Base-by-base conservation (phyloP, 2,113 vertebrate genomes). In the Corythoichthys intestinalis region DNA sequence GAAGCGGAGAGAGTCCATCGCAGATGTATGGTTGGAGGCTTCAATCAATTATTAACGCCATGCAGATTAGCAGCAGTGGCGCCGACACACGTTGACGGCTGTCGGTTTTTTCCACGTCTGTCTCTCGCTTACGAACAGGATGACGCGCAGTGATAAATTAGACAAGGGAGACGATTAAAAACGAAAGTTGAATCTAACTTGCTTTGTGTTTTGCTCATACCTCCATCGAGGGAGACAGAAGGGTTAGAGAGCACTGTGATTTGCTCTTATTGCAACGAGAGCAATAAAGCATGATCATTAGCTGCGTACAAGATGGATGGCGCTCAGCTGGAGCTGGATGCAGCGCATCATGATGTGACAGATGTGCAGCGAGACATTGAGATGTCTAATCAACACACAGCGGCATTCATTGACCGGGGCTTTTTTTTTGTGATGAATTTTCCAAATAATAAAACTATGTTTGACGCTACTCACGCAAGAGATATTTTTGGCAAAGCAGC, bases 21-120 rank as follows among this genome's bases (percentile, higher is more conserved):
- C 69, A 85, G 84, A 84, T 82, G 78, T 82, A 77, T 81, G 77
- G 77, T 83, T 79, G 77, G 81, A 67, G 80, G 72, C 82, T 81
- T 83, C 80, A 85, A 90, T 93, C 85, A 90, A 91, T 92, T 91
- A 92, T 93, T 92, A 90, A 92, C 84, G 81, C 64, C 75, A 86
- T 90, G 87, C 88, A 92, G 89, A 92, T 93, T 91, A 91, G 85
- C 86, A 77, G 76, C 56, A 70, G 67, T 75, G 79, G 67, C 76
- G 65, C 84, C 86, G 84, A 87, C 80, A 83, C 88, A 83, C 82
- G 77, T 74, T 85, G 86, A 87, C 81, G 88, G 83, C 84, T 86
- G 84, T 87, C 86, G 68, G 79, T 71, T 73, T 72, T 60, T 58
- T 69, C 39, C 20, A 69, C 75, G 53, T 73, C 79, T 66, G n/a